Conservation (phyloP, 2,888 invertebrate species). For the Papilio protenor region DNA sequence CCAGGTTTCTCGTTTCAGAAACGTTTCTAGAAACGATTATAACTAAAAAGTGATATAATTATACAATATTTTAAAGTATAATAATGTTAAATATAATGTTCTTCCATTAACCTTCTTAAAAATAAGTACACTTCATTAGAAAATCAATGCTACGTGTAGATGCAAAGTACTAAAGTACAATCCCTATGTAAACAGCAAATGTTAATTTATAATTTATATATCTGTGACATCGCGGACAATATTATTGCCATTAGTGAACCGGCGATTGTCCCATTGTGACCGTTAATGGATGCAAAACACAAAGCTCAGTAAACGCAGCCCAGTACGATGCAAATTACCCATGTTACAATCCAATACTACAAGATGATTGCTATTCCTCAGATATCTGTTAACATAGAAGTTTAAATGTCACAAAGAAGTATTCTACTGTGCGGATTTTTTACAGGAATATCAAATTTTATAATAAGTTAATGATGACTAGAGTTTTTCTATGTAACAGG, state of each 20-base stretch:
- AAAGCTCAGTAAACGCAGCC: not conserved
- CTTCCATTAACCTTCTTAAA: too few relatives aligned
- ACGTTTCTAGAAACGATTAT: too few relatives aligned
- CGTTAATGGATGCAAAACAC: conserved; percentile 7
- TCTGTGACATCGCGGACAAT: not conserved
- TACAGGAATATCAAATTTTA: too few relatives aligned
- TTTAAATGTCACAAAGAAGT: not conserved
- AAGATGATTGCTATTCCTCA: not conserved
- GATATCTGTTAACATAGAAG: not conserved
- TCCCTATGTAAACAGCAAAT: not conserved
- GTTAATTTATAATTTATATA: not conserved
- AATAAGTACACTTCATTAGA: too few relatives aligned
- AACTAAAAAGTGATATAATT: too few relatives aligned
- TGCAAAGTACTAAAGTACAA: too few relatives aligned
- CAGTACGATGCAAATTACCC: not conserved
- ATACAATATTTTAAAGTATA: too few relatives aligned
- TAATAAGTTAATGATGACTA: not conserved
- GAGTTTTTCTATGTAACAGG: not conserved
- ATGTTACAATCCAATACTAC: not conserved
- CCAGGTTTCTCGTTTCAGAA: too few relatives aligned
- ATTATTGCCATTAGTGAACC: conserved; percentile 10
- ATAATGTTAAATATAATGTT: too few relatives aligned
- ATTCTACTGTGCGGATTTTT: not conserved
- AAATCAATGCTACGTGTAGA: too few relatives aligned
- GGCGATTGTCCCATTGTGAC: conserved; percentile 21